Conservation (phyloP, 2,888 invertebrate species). For the Hyposoter didymator region DNA sequence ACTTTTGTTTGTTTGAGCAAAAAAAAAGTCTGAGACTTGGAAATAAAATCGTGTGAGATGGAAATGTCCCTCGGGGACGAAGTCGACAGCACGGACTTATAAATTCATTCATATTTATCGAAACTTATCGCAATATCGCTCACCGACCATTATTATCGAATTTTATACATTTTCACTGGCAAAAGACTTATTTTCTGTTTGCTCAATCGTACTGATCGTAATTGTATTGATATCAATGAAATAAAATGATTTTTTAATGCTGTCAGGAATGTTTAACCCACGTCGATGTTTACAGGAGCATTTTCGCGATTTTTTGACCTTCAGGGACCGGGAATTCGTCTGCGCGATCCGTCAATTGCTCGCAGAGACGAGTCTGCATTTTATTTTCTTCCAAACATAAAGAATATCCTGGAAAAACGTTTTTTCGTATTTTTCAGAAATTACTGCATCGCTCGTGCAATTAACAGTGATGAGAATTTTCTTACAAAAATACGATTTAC, state of each 20-base stretch:
- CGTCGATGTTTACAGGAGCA: not conserved
- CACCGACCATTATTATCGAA: slow-evolving; percentile 25
- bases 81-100: slow-evolving; percentile 21
- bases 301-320: too few relatives aligned
- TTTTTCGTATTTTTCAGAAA: too few relatives aligned
- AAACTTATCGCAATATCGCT: slow-evolving; percentile 31
- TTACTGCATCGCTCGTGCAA: too few relatives aligned
- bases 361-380: too few relatives aligned
- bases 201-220: slow-evolving; percentile 48
- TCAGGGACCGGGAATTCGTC: too few relatives aligned
- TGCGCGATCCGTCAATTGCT: too few relatives aligned
- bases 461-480: too few relatives aligned
- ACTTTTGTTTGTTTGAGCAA: not conserved
- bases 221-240: slow-evolving; percentile 56
- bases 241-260: slow-evolving; percentile 35
- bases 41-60: slow-evolving; percentile 29
- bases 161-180: slow-evolving; percentile 38
- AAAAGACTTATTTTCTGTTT: slow-evolving; percentile 48
- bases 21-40: not conserved
- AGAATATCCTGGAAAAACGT: not conserved
- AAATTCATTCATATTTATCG: slow-evolving; percentile 46
- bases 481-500: too few relatives aligned
- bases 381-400: not conserved
- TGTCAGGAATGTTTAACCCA: not conserved
- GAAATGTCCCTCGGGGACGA: not conserved